These are phyloP conservation scores for Ceratitis capitata DNA, from an alignment of 1,140 invertebrate genomes.

Conservation along the genomic window DNA sequence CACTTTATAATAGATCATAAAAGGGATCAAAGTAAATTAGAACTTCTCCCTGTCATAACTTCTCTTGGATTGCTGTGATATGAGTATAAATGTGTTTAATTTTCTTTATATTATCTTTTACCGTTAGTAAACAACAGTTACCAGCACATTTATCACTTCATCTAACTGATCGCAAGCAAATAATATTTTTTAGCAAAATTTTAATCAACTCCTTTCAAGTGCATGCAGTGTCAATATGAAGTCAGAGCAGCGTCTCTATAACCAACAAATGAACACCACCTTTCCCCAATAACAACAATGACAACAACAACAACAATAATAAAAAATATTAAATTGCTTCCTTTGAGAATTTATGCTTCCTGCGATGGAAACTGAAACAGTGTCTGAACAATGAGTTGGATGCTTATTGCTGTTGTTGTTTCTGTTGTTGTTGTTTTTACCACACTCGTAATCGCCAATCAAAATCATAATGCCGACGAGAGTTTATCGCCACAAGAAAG, in stretches of 20 bases:
- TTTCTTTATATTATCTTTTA: no score
- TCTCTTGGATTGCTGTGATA: no score
- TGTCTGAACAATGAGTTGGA: not conserved
- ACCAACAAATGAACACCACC: no score
- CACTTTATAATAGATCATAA: no score
- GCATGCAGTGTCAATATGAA: no score
- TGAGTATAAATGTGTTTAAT: no score
- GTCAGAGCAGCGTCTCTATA: no score
- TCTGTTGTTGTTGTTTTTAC: not conserved
- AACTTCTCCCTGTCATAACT: no score
- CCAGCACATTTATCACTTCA: not conserved
- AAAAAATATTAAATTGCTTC: conserved; percentile 16
- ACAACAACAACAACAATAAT: not conserved
- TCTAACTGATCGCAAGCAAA: not conserved
- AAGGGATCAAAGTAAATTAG: no score
- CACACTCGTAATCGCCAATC: conserved; percentile 25
- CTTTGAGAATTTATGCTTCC: conserved; percentile 33
- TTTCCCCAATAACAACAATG: not conserved
- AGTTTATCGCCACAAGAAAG: not conserved
- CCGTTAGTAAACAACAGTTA: no score
- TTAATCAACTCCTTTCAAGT: not conserved
- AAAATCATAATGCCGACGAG: conserved; percentile 33
- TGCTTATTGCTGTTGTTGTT: no score
- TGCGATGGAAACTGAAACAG: not conserved
- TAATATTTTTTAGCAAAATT: not conserved